These are phyloP conservation scores for Synchiropus splendidus DNA, from an alignment of 2,113 vertebrate genomes.

Conservation along the genomic window DNA sequence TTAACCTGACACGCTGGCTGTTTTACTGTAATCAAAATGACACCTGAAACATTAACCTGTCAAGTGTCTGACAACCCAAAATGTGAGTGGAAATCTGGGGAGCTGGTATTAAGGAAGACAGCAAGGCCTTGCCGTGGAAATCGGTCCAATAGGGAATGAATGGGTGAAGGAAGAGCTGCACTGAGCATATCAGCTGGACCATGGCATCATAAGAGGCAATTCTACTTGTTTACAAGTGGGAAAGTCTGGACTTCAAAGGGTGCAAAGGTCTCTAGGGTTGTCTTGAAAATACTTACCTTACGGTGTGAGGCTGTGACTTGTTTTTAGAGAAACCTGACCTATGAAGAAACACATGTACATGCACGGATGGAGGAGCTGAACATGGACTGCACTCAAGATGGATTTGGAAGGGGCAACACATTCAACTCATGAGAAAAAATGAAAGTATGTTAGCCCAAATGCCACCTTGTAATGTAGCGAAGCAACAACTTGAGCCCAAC, in stretches of 20 bases:
- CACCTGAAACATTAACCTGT: constrained; percentile 35
- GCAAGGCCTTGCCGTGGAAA: constrained; percentile 16
- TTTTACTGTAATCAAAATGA: constrained; percentile 34
- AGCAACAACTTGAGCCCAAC: constrained; percentile 17
- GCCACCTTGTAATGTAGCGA: constrained; percentile 23
- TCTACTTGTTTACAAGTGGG: constrained; percentile 12
- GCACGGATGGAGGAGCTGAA: constrained; percentile 56
- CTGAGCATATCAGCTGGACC: constrained; percentile 6
- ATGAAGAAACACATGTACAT: constrained; percentile 41
- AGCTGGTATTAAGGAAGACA: constrained; percentile 20
- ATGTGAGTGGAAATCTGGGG: constrained; percentile 21
- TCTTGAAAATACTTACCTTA: constrained; percentile 60
- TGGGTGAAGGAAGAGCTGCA: constrained; percentile 3
- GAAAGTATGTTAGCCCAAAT: constrained; percentile 21
- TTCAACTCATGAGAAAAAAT: constrained; percentile 24
- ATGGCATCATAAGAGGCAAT: constrained; percentile 14
- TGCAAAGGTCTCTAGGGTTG: constrained; percentile 28
- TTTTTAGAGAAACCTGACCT: constrained; percentile 64
- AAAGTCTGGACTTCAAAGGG: constrained; percentile 8
- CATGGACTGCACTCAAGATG: constrained; percentile 48
- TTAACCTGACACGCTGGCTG: constrained; percentile 31
- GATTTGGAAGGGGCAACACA: constrained; percentile 34
- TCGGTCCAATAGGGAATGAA: constrained; percentile 13
- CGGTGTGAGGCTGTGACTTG: constrained; percentile 52
- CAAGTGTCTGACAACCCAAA: constrained; percentile 27